A percentile compares a stretch with the other conserved stretches of the same genome.
phyloP scores from a whole-genome alignment of 2,113 vertebrate genomes.

The Notothenia coriiceps region DNA sequence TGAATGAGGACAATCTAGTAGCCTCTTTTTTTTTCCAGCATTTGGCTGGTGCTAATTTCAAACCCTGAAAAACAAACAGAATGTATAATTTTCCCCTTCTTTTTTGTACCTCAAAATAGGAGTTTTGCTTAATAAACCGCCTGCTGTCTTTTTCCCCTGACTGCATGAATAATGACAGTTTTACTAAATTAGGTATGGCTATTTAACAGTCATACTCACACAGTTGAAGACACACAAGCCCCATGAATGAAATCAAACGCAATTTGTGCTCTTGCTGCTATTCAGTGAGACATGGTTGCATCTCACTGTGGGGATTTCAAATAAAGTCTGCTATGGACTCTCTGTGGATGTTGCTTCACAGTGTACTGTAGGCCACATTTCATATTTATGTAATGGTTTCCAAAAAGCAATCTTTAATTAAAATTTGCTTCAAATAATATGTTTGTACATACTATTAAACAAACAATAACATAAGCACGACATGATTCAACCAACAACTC shows the following conservation, averaged over 20 bases:
- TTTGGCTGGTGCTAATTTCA: no score
- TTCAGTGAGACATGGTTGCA: background rate
- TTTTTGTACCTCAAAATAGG: slow-evolving; percentile 2
- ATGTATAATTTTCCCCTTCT: no score
- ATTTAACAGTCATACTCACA: slow-evolving; percentile 5
- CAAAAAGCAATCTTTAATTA: background rate
- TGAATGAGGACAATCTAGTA: no score
- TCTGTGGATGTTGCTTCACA: background rate
- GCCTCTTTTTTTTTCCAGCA: no score
- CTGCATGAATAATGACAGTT: slow-evolving; percentile 11
- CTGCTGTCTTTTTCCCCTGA: background rate
- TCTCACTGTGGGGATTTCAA: slow-evolving; percentile 2
- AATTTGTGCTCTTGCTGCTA: background rate
- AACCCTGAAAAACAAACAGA: no score
- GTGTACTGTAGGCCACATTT: background rate
- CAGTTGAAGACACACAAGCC: background rate
- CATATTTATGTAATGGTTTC: background rate
- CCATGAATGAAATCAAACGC: background rate
- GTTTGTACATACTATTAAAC: background rate
- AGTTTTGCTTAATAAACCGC: background rate
- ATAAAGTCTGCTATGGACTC: background rate
- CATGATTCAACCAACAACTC: background rate
- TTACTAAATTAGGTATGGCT: slow-evolving; percentile 6
- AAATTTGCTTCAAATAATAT: background rate
- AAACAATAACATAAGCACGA: background rate